Conservation (phyloP, 2,888 invertebrate species). For the Chymomyza procnemis region DNA sequence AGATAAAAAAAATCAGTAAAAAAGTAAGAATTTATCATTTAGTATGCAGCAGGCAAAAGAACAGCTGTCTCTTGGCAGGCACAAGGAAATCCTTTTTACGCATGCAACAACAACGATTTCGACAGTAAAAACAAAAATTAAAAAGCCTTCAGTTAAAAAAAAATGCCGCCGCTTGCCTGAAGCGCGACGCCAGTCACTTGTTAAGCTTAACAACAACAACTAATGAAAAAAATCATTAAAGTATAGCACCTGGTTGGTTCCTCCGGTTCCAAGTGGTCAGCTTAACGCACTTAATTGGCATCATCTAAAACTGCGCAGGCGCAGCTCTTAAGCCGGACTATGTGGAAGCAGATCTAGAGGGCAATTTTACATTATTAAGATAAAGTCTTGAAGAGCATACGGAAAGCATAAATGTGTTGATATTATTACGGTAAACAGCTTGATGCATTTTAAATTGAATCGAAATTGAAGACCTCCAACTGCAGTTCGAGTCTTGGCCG, state of each 20-base stretch:
- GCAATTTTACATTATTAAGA: constrained; percentile 27
- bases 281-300: constrained; percentile 1
- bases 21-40: background rate
- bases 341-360: constrained; percentile 7
- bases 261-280: background rate
- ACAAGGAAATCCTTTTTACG: background rate
- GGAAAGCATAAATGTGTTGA: constrained; percentile 57
- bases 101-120: constrained; percentile 33
- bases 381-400: background rate
- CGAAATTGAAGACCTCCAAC: constrained; percentile 28
- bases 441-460: constrained; percentile 71
- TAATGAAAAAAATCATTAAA: constrained; percentile 35
- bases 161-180: constrained; percentile 7
- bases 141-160: constrained; percentile 47
- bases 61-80: background rate
- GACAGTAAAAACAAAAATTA: constrained; percentile 26
- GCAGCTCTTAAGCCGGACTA: background rate
- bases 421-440: constrained; percentile 71
- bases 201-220: constrained; percentile 32
- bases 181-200: constrained; percentile 39
- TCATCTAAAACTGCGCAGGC: background rate
- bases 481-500: background rate
- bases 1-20: background rate
- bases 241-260: constrained; percentile 67
- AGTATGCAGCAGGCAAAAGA: background rate